Conservation (phyloP, 2,888 invertebrate genomes). For the Ophion slaviceki region DNA sequence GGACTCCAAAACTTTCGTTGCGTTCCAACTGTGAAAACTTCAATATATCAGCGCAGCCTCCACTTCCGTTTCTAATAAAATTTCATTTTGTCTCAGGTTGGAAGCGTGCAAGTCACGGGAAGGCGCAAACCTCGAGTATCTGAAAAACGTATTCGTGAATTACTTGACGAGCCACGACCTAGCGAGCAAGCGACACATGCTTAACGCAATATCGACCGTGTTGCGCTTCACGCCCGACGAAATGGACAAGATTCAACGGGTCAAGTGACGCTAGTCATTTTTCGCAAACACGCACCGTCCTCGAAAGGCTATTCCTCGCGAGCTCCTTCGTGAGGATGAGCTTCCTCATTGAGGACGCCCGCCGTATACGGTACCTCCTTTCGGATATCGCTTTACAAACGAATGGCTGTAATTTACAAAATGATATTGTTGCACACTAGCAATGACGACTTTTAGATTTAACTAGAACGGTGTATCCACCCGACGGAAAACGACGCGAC, state of each 20-base stretch:
- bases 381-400: slow-evolving; percentile 25
- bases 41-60: not conserved
- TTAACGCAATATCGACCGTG: slow-evolving; percentile 95
- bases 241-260: slow-evolving; percentile 84
- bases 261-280: slow-evolving; percentile 65
- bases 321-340: not conserved
- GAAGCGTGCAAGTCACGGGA: slow-evolving; percentile 91
- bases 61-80: not conserved
- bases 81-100: slow-evolving; percentile 83
- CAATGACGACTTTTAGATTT: not conserved
- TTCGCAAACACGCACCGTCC: not conserved
- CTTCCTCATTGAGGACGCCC: not conserved
- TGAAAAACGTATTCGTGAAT: slow-evolving; percentile 95
- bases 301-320: not conserved
- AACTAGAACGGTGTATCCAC: not conserved
- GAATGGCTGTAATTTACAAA: slow-evolving; percentile 24
- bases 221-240: slow-evolving; percentile 91
- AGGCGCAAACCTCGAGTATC: slow-evolving; percentile 94
- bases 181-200: slow-evolving; percentile 91
- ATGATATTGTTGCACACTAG: not conserved
- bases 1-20: too few relatives aligned
- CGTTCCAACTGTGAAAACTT: too few relatives aligned
- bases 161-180: slow-evolving; percentile 90
- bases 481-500: not conserved
- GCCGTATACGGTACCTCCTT: not conserved